A percentile compares a stretch with the other conserved stretches of the same genome.
These are phyloP conservation scores for Drosophila kambysellisi DNA, from an alignment of 2,888 invertebrate species.

Conservation along the genomic window DNA sequence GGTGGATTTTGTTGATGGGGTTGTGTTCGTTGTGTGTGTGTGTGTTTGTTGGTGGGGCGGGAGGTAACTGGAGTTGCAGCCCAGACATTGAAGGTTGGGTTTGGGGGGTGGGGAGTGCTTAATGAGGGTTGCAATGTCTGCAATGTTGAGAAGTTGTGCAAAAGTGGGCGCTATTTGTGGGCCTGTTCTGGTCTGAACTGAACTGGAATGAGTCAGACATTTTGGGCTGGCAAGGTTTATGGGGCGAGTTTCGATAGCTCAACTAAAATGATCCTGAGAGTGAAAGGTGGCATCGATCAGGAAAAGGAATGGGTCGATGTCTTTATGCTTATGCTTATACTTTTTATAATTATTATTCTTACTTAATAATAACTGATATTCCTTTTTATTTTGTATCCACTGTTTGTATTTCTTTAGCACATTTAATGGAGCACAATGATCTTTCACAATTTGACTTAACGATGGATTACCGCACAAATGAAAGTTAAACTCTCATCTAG, in stretches of 20 bases:
- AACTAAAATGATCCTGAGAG: conserved; percentile 49
- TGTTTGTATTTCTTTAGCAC: conserved; percentile 7
- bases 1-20: conserved; percentile 14
- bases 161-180: conserved; percentile 36
- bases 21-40: conserved; percentile 11
- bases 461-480: conserved; percentile 16
- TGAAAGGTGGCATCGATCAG: conserved; percentile 50
- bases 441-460: neutral
- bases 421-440: conserved; percentile 10
- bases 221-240: conserved; percentile 39
- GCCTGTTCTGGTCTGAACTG: conserved; percentile 2
- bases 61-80: conserved; percentile 60
- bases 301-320: neutral
- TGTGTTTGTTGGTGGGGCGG: neutral
- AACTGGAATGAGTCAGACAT: conserved; percentile 62
- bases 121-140: conserved; percentile 74
- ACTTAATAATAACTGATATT: neutral
- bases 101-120: conserved; percentile 24
- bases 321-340: neutral
- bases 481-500: conserved; percentile 38
- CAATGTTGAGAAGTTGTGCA: conserved; percentile 53
- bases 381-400: conserved; percentile 2
- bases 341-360: conserved; percentile 3
- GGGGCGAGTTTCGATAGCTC: conserved; percentile 8
- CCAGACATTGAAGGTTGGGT: conserved; percentile 58